Evolutionary conservation across 2,797 vertebrate genomes (phyloP), one percentile per base, ranked within the genome.

Genomic region (Mallotus villosus): DNA sequence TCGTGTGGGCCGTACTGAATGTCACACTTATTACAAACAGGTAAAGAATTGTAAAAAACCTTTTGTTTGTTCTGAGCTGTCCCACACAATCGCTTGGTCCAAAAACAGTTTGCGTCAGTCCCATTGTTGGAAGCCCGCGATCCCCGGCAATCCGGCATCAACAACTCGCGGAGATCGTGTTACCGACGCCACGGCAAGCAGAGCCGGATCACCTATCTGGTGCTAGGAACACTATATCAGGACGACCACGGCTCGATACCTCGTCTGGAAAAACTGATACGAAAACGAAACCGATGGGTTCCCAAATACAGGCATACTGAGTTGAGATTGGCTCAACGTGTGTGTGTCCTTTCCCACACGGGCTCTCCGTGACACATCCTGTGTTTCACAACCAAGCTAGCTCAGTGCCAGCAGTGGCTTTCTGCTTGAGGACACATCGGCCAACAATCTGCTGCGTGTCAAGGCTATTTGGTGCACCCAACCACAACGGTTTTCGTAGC

Each of bases 161-260:
- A 85, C 84, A 6, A 85, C 84, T 84, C 75, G 62, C 63, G 72
- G 71, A 1, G 46, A 72, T 88, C 75, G 63, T 19, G 70, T 89
- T 87, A 82, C 88, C 70, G 37, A 70, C 67, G 60, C 69, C 49
- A 12, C 5, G 19, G 24, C 16, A 61, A 76, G 68, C 37, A 70
- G 73, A 81, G 29, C 29, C 5, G 62, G 79, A 41, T 46, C 74
- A 21, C 78, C 79, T 81, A 80, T 82, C 78, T n/a, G 14, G 75
- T 70, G 78, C 84, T 80, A 69, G 72, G 65, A 88, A 83, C 77
- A 84, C 76, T 85, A 84, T 77, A 80, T n/a, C 0, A 80, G 89
- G 83, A 82, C 41, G 82, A 24, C 41, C 80, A 22, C 73, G 11
- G 82, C 73, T 79, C 78, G 84, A 81, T 82, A 72, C 81, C 49